Evolutionary conservation across 1,140 invertebrate genomes (phyloP).

Genomic region (Phocides pigmalion): DNA sequence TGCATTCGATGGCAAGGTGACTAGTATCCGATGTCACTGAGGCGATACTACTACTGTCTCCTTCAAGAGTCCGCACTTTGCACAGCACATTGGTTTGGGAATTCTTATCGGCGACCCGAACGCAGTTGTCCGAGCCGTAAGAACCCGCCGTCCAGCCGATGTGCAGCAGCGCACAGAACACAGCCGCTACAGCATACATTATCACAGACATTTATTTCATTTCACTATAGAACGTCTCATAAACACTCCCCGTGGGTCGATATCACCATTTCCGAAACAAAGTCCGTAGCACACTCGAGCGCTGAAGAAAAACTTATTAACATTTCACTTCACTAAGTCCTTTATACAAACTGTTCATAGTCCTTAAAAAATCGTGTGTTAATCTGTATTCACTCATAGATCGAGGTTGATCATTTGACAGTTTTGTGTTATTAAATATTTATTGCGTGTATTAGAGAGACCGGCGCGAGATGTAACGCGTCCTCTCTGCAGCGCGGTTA

Average conservation of each 20-base stretch:
- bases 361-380: constrained; percentile 42
- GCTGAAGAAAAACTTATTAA: constrained; percentile 73
- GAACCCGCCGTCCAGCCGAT: constrained; percentile 63
- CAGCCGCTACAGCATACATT: constrained; percentile 69
- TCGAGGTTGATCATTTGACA: constrained; percentile 54
- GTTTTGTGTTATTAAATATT: constrained; percentile 76
- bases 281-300: constrained; percentile 70
- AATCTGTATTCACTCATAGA: constrained; percentile 50
- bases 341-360: constrained; percentile 40
- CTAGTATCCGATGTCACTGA: constrained; percentile 86
- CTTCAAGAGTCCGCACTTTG: constrained; percentile 88
- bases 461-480: constrained; percentile 51
- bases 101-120: constrained; percentile 56
- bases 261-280: constrained; percentile 83
- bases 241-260: constrained; percentile 82
- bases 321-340: constrained; percentile 75
- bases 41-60: constrained; percentile 86
- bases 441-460: constrained; percentile 62
- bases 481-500: constrained; percentile 63
- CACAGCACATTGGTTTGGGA: constrained; percentile 86
- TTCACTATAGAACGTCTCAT: constrained; percentile 80
- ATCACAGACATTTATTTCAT: constrained; percentile 81
- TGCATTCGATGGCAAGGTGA: constrained; percentile 89
- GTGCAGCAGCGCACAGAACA: constrained; percentile 72
- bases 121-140: constrained; percentile 72